phyloP scores from a whole-genome alignment of 2,113 vertebrate genomes.

The Gallinago paraguaiae region DNA sequence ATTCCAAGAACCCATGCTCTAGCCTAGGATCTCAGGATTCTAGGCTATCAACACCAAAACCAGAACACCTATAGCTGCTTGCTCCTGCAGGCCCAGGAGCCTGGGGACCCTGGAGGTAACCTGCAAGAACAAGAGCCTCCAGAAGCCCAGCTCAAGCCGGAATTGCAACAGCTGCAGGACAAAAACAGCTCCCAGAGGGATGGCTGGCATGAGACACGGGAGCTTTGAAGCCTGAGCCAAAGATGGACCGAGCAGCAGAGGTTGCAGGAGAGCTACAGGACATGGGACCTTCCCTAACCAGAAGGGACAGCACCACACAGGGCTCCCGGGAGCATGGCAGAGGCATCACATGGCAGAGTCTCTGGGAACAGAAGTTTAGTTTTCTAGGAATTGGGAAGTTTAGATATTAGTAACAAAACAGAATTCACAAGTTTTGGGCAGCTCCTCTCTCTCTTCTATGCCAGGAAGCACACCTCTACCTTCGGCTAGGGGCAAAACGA shows the following conservation, averaged over 20 bases:
- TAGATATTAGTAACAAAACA: not conserved
- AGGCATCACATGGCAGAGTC: not conserved
- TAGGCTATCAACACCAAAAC: not conserved
- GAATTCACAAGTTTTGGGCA: not conserved
- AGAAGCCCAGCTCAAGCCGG: not conserved
- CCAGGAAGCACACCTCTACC: not conserved
- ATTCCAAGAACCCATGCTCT: not conserved
- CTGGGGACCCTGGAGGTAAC: not conserved
- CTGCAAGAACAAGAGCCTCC: not conserved
- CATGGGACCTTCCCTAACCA: not conserved
- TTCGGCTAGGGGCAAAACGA: not conserved
- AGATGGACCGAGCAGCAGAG: accelerated
- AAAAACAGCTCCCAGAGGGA: constrained; percentile 10
- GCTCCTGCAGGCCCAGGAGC: not conserved
- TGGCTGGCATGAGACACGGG: accelerated
- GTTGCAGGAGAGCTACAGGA: not conserved
- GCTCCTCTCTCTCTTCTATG: not conserved
- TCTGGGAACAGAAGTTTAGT: not conserved
- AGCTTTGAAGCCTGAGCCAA: not conserved
- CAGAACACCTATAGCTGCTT: not conserved
- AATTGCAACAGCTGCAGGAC: not conserved
- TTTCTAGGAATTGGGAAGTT: not conserved
- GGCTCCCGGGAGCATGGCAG: not conserved
- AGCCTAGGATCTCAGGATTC: not conserved
- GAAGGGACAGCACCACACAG: not conserved